Percentiles rank a stretch among this genome's conserved stretches.
These are phyloP conservation scores for Sebastes minor DNA, from an alignment of 2,797 vertebrate species.

Conservation along the genomic window DNA sequence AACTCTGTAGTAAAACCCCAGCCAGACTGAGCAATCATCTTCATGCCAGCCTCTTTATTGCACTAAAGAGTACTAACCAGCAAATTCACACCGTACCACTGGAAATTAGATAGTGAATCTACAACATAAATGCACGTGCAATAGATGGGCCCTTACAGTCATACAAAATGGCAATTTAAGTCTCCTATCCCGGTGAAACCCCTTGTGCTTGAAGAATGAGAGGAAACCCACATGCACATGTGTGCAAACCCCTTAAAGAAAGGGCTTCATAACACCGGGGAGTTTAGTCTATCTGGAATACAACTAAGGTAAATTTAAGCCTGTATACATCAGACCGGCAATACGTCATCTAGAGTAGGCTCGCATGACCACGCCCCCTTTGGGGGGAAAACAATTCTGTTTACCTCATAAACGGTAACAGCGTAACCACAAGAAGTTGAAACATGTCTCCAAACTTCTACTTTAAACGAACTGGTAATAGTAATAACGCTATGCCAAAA, in stretches of 20 bases:
- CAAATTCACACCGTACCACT: constrained; percentile 2
- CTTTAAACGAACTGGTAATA: too few species aligned
- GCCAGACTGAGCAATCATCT: background rate
- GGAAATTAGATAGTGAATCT: constrained; percentile 2
- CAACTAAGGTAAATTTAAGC: background rate
- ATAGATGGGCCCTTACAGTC: background rate
- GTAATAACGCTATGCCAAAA: too few species aligned
- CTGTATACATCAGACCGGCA: background rate
- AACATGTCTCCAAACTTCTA: too few species aligned
- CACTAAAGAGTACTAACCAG: background rate
- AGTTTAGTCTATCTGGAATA: background rate
- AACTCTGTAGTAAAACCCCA: constrained; percentile 53
- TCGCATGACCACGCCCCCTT: too few species aligned
- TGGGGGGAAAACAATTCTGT: too few species aligned
- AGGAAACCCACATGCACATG: background rate
- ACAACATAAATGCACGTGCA: background rate
- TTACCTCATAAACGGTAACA: too few species aligned
- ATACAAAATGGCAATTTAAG: background rate
- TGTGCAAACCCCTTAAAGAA: background rate
- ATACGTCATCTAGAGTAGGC: background rate
- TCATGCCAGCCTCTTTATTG: constrained; percentile 8
- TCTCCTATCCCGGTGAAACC: background rate
- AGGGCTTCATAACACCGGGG: background rate
- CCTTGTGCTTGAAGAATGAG: background rate
- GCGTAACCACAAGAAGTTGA: too few species aligned